phyloP scores from a whole-genome alignment of 2,113 vertebrate species.

The Corythoichthys intestinalis region DNA sequence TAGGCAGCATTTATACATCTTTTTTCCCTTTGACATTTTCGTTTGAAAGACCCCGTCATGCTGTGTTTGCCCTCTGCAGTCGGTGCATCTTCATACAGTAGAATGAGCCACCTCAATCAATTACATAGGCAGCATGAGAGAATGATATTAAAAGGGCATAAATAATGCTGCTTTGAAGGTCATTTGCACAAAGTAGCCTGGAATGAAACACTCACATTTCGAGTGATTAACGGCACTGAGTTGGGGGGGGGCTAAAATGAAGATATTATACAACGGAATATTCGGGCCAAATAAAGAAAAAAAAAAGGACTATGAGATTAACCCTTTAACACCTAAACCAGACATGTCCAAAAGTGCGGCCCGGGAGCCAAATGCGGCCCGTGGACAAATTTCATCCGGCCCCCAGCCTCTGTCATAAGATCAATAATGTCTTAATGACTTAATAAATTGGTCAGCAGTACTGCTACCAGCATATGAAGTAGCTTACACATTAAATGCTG shows the following conservation, averaged over 20 bases:
- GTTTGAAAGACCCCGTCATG: conserved; percentile 43
- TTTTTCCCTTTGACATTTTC: conserved; percentile 45
- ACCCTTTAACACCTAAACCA: too few species aligned
- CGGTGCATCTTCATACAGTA: conserved; percentile 1
- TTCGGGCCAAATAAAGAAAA: too few species aligned
- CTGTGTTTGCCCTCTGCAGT: conserved; percentile 34
- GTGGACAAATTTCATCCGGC: too few species aligned
- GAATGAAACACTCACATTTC: conserved; percentile 14
- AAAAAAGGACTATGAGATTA: too few species aligned
- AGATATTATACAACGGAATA: too few species aligned
- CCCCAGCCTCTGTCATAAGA: too few species aligned
- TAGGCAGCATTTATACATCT: background rate
- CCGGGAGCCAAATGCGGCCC: too few species aligned
- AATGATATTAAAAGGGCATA: conserved; percentile 11
- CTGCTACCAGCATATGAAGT: too few species aligned
- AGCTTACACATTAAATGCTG: too few species aligned
- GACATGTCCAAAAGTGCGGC: too few species aligned
- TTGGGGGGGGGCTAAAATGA: background rate
- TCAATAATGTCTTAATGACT: too few species aligned
- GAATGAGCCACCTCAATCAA: conserved; percentile 3
- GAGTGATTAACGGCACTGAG: conserved; percentile 6
- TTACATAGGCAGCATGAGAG: conserved; percentile 3
- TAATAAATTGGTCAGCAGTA: too few species aligned
- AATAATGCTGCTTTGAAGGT: conserved; percentile 15
- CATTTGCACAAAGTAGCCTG: background rate